Evolutionary conservation across 1,140 invertebrate genomes (phyloP).

Genomic region (Limonius californicus): DNA sequence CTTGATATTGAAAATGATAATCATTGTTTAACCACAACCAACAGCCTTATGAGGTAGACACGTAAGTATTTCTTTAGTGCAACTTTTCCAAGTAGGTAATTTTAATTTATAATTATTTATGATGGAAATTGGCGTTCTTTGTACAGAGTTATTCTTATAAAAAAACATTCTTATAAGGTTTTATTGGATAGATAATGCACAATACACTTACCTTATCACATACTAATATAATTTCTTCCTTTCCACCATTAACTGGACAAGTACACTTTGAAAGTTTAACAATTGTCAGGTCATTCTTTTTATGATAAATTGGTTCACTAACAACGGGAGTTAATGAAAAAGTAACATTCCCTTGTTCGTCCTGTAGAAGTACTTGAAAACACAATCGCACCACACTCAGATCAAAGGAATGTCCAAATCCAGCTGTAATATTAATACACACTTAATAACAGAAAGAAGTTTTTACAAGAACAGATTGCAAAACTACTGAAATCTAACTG

Average conservation of each 20-base stretch:
- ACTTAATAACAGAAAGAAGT: background rate
- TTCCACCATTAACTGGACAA: conserved; percentile 80
- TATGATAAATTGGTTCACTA: conserved; percentile 92
- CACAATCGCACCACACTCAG: conserved; percentile 89
- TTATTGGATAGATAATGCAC: too few species aligned
- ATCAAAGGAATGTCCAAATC: conserved; percentile 89
- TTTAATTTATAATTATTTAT: too few species aligned
- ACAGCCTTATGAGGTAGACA: too few species aligned
- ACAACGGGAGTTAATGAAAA: conserved; percentile 79
- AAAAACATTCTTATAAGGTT: too few species aligned
- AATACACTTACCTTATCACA: conserved; percentile 80
- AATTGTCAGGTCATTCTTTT: conserved; percentile 92
- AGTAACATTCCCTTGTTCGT: conserved; percentile 70
- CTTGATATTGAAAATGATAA: too few species aligned
- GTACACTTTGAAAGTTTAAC: conserved; percentile 80
- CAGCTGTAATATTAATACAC: conserved; percentile 60
- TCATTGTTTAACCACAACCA: too few species aligned
- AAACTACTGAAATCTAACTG: too few species aligned
- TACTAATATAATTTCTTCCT: conserved; percentile 84
- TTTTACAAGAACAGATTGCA: conserved; percentile 25
- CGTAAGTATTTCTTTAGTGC: too few species aligned
- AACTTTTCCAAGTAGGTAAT: too few species aligned
- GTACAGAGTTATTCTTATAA: too few species aligned
- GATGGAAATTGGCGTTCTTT: too few species aligned
- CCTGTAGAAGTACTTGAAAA: conserved; percentile 91